These are phyloP conservation scores for Sebastes alutus DNA, from an alignment of 2,797 vertebrate species.

Conservation along the genomic window DNA sequence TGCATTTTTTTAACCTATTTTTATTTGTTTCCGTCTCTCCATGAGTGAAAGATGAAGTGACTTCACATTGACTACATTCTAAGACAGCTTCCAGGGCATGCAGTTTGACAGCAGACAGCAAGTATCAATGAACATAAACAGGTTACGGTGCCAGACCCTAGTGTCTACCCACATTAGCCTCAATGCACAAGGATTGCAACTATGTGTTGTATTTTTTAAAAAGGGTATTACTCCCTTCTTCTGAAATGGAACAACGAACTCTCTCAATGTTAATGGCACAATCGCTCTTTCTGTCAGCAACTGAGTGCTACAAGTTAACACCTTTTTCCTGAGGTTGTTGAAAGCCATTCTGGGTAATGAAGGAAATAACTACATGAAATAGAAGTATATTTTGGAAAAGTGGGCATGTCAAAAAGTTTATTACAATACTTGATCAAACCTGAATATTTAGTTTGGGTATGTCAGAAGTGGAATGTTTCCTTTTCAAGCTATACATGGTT, in stretches of 20 bases:
- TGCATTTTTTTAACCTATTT: not conserved
- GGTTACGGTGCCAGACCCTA: not conserved
- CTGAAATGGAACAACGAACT: not conserved
- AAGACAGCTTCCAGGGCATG: too few species aligned
- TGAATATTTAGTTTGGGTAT: not conserved
- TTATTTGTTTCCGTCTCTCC: not conserved
- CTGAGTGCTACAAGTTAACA: constrained; percentile 9
- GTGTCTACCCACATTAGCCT: not conserved
- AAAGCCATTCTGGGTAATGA: constrained; percentile 4
- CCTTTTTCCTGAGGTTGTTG: not conserved
- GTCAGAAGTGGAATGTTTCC: not conserved
- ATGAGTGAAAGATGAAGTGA: not conserved
- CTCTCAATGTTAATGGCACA: not conserved
- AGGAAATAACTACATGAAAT: not conserved
- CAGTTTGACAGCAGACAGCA: too few species aligned
- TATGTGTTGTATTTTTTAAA: not conserved
- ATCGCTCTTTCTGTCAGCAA: not conserved
- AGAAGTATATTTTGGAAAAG: not conserved
- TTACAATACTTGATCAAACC: constrained; percentile 8
- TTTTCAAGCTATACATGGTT: not conserved
- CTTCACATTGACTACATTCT: not conserved
- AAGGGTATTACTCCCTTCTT: not conserved
- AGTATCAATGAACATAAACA: not conserved
- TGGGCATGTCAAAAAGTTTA: not conserved
- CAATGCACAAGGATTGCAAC: not conserved